phyloP scores from a whole-genome alignment of 2,888 invertebrate genomes.

The Didymodactylos carnosus region DNA sequence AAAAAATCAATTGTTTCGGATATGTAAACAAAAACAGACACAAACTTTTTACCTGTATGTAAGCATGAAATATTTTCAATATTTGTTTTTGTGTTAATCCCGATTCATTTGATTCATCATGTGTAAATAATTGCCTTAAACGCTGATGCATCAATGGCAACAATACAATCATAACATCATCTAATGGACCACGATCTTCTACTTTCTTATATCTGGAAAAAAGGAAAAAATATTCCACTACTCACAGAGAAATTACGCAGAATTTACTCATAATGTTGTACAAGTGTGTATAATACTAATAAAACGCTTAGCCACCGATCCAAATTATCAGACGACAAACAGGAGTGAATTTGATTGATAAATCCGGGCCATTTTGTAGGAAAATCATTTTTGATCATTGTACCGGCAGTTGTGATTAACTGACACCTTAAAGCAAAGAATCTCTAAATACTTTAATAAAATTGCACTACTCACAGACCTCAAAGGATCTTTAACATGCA shows the following conservation, averaged over 20 bases:
- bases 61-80: constrained; percentile 52
- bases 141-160: constrained; percentile 71
- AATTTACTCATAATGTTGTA: constrained; percentile 60
- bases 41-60: constrained; percentile 19
- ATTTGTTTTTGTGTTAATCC: constrained; percentile 80
- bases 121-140: constrained; percentile 42
- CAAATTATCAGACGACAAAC: constrained; percentile 46
- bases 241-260: constrained; percentile 6
- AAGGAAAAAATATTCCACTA: no score
- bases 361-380: constrained; percentile 83
- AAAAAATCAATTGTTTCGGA: constrained; percentile 18
- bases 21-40: constrained; percentile 14
- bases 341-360: constrained; percentile 78
- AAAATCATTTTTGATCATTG: constrained; percentile 82
- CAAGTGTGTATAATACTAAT: constrained; percentile 70
- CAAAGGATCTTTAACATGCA: constrained; percentile 72
- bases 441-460: not conserved
- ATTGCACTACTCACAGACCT: constrained; percentile 32
- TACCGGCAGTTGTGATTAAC: constrained; percentile 70
- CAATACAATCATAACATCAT: constrained; percentile 79
- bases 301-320: constrained; percentile 55
- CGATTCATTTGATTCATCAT: constrained; percentile 65
- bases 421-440: constrained; percentile 46
- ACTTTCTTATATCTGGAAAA: constrained; percentile 56
- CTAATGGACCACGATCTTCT: constrained; percentile 67